phyloP scores from a whole-genome alignment of 2,888 invertebrate species.

The Pollenia angustigena region DNA sequence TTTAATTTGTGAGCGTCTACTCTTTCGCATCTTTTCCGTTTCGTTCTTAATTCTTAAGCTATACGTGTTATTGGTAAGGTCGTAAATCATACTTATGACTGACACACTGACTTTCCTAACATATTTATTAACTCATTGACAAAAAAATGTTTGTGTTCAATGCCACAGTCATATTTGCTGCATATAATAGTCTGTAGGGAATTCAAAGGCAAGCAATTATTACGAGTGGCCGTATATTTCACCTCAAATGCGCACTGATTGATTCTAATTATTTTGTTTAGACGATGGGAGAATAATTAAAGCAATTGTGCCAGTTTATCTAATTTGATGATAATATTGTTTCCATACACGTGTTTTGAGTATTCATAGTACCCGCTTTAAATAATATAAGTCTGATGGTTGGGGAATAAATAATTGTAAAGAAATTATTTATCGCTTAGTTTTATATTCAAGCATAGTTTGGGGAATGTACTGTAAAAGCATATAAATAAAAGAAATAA shows the following conservation, averaged over 20 bases:
- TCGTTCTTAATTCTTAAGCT: too few species aligned
- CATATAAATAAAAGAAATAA: not conserved
- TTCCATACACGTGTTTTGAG: not conserved
- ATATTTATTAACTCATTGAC: not conserved
- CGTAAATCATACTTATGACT: conserved; percentile 47
- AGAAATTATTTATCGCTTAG: conserved; percentile 16
- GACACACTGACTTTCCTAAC: not conserved
- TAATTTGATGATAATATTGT: conserved; percentile 39
- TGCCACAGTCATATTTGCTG: not conserved
- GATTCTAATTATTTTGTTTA: conserved; percentile 31
- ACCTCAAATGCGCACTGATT: conserved; percentile 28
- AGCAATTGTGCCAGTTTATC: conserved; percentile 40
- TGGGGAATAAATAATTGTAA: conserved; percentile 11
- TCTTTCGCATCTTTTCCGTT: too few species aligned
- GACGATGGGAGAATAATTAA: conserved; percentile 35
- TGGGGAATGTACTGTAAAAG: not conserved
- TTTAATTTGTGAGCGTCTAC: too few species aligned
- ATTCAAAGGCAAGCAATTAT: conserved; percentile 9
- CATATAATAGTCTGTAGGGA: conserved; percentile 27
- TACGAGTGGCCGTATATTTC: not conserved
- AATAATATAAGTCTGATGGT: conserved; percentile 27
- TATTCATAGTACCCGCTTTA: not conserved
- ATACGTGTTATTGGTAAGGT: not conserved
- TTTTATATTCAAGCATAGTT: too few species aligned
- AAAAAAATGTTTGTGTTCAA: not conserved